phyloP scores from a whole-genome alignment of 2,797 vertebrate species.

The Falco naumanni region DNA sequence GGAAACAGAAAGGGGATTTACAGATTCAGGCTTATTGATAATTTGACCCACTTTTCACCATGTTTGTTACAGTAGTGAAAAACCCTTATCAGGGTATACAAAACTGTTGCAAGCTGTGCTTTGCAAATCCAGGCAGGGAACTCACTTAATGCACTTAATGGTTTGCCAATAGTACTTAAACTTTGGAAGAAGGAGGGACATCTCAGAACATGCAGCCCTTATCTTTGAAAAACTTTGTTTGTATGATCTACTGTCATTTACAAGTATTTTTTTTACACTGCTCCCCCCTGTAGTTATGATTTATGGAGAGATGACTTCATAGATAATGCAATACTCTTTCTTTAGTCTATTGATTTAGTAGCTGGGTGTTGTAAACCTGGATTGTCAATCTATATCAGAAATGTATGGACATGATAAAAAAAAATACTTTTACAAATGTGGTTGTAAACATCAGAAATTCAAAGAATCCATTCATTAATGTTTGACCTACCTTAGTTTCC shows the following conservation, averaged over 20 bases:
- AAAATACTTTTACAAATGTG: neutral
- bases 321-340: neutral
- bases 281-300: neutral
- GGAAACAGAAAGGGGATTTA: rapidly evolving
- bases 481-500: neutral
- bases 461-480: neutral
- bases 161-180: neutral
- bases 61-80: neutral
- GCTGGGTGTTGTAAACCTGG: neutral
- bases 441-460: neutral
- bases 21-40: neutral
- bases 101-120: neutral
- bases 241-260: neutral
- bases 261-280: neutral
- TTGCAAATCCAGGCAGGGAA: neutral
- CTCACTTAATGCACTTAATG: neutral
- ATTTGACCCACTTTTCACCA: neutral
- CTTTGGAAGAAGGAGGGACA: neutral
- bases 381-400: neutral
- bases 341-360: neutral
- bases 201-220: neutral
- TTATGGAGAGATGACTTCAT: neutral
- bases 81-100: neutral
- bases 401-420: neutral
- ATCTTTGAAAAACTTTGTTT: neutral